Evolutionary conservation across 1,140 invertebrate genomes (phyloP), one percentile per base, ranked within the genome.

Genomic region (Mizuhopecten yessoensis): DNA sequence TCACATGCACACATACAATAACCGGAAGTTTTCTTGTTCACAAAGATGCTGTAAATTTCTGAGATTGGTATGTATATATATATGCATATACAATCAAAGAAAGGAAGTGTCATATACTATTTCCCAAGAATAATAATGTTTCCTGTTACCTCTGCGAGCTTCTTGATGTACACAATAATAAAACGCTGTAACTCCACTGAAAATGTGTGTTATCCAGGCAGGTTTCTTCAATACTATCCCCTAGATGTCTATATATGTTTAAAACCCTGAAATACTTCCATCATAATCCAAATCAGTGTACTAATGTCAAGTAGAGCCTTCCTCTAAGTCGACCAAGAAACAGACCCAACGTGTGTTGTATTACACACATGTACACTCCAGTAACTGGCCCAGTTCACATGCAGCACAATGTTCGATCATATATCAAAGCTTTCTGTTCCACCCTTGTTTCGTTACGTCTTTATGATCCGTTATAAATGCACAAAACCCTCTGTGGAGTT

Each of bases 361-460:
- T 75, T 75, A 75, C 57, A n/a, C n/a, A n/a, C n/a, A n/a, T n/a
- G n/a, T n/a, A n/a, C n/a, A 75, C 57, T 29, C 5, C 5, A 75
- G 29, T 75, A 75, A 75, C 57, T 9, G 57, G 9, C 57, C n/a
- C 57, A 75, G 57, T 75, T 75, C 57, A 75, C 57, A 75, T 75
- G 57, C 29, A 29, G 29, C 57, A 75, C 57, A 75, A 75, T 75
- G 57, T 75, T 75, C 57, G 57, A 75, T 75, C 29, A 75, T 0
- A 29, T 75, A 75, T 75, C 57, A 75, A 75, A 75, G 57, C 57
- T 75, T 75, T 75, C 17, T 75, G 57, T 29, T 7, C n/a, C 5
- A 75, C 57, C 57, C 17, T 29, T 75, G 11, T 5, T 49, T 3
- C 0, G 3, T 7, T 75, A 29, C 29, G 57, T 75, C 57, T n/a